Evolutionary conservation across 2,797 vertebrate species (phyloP).

Genomic region (Syngnathus rostellatus): DNA sequence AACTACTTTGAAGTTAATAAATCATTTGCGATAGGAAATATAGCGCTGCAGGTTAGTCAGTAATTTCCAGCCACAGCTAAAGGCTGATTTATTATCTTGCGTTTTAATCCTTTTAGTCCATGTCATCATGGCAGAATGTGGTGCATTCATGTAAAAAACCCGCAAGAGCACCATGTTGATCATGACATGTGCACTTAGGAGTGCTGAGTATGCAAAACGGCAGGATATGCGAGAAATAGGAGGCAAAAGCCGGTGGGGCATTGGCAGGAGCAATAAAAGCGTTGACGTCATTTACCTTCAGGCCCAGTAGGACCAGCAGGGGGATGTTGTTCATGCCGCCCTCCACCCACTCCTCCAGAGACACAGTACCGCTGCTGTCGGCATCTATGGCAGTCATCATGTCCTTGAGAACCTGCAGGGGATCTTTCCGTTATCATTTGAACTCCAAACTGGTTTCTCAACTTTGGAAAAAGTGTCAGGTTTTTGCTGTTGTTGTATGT

Average conservation of each 20-base stretch:
- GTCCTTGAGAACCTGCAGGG: slow-evolving; percentile 80
- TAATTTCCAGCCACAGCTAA: background rate
- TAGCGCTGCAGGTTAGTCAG: background rate
- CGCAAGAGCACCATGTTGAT: background rate
- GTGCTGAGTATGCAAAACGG: slow-evolving; percentile 39
- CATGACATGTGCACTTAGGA: slow-evolving; percentile 46
- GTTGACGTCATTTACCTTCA: slow-evolving; percentile 64
- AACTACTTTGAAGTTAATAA: background rate
- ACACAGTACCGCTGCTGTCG: slow-evolving; percentile 84
- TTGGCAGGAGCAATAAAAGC: slow-evolving; percentile 1
- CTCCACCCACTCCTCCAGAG: slow-evolving; percentile 85
- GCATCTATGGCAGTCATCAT: slow-evolving; percentile 92
- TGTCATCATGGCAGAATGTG: background rate
- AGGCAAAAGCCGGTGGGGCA: slow-evolving; percentile 8
- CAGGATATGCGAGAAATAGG: slow-evolving; percentile 7
- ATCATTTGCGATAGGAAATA: background rate
- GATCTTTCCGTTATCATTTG: slow-evolving; percentile 18
- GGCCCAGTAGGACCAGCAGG: slow-evolving; percentile 81
- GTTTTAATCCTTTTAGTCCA: background rate
- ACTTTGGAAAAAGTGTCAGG: background rate
- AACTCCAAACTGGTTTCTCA: slow-evolving; percentile 1
- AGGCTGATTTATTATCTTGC: background rate
- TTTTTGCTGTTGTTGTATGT: background rate
- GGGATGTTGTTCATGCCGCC: slow-evolving; percentile 89
- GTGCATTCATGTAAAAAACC: slow-evolving; percentile 15